Evolutionary conservation across 2,888 invertebrate species (phyloP), one percentile per base, ranked within the genome.

Genomic region (Stenodema calcarata): DNA sequence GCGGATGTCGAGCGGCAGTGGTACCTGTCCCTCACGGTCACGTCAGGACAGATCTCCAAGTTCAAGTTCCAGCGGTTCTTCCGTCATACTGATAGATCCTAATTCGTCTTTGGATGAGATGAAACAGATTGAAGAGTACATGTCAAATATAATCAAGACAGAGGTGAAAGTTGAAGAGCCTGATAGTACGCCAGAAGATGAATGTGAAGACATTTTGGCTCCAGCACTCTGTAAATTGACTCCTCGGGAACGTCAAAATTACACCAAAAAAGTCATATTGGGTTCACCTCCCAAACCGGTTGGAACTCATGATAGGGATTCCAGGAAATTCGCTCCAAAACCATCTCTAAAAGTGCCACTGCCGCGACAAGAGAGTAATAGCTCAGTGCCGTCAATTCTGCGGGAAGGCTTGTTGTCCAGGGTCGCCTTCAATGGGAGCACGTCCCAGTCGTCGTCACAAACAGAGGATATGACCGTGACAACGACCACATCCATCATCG

Each of bases 131-230:
- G 84, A 73, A 18, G 50, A 70, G 44, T 84, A 73, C 23, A 27
- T 84, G 73, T 28, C 14, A 16, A 27, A n/a, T 3, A 47, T 23
- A n/a, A 75, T 73, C 28, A 75, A 84, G 75, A 62, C 73, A 70
- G 75, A 75, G 35, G 35, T 73, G 30, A 84, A 73, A 73, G n/a
- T 30, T 27, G 84, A 84, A 41, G 84, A 84, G n/a, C 84, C 73
- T 12, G 84, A 84, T 44, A 84, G 84, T 28, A 84, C 84, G 11
- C 84, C 84, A 42, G 84, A 84, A 41, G 84, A 84, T 11, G 84
- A 84, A 11, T 42, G 75, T 42, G 84, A 84, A 0, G 84, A 84
- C 75, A 47, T 44, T 11, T 47, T 84, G 27, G 27, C 73, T 16
- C 82, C 82, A 1, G 62, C 54, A 9, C 50, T 84, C 9, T 14